Evolutionary conservation across 1,140 invertebrate genomes (phyloP).

Genomic region (Drosophila sechellia): DNA sequence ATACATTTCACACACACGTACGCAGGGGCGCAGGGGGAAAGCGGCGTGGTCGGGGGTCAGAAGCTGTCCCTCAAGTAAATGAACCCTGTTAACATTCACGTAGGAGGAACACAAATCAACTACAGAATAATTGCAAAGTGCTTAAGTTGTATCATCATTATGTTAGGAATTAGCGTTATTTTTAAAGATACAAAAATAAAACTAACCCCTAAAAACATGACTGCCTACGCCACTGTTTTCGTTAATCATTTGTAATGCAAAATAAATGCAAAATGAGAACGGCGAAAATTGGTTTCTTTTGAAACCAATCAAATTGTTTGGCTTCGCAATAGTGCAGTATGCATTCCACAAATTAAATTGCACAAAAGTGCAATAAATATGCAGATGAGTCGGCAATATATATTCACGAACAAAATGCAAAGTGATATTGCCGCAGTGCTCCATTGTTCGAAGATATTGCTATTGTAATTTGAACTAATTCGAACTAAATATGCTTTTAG

Average conservation of each 20-base stretch:
- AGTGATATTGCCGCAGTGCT: background rate
- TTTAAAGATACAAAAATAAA: too few species aligned
- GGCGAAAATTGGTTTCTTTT: background rate
- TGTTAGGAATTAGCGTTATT: background rate
- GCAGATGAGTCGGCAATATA: background rate
- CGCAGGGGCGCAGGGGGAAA: background rate
- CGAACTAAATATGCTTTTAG: too few species aligned
- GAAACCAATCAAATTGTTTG: slow-evolving; percentile 3
- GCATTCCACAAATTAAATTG: background rate
- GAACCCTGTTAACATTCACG: background rate
- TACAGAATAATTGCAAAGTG: too few species aligned
- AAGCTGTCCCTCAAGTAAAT: too few species aligned
- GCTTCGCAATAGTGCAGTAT: background rate
- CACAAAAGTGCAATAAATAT: background rate
- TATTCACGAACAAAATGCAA: background rate
- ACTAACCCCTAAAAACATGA: background rate
- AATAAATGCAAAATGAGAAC: background rate
- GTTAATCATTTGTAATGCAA: slow-evolving; percentile 1
- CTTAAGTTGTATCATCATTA: too few species aligned
- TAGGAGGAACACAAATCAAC: too few species aligned
- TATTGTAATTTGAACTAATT: too few species aligned
- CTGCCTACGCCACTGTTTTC: background rate
- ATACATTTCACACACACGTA: background rate
- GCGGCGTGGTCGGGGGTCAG: background rate
- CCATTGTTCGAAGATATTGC: too few species aligned